Base-by-base conservation (phyloP, 2,113 vertebrate species). In the Oreochromis tanganicae region DNA sequence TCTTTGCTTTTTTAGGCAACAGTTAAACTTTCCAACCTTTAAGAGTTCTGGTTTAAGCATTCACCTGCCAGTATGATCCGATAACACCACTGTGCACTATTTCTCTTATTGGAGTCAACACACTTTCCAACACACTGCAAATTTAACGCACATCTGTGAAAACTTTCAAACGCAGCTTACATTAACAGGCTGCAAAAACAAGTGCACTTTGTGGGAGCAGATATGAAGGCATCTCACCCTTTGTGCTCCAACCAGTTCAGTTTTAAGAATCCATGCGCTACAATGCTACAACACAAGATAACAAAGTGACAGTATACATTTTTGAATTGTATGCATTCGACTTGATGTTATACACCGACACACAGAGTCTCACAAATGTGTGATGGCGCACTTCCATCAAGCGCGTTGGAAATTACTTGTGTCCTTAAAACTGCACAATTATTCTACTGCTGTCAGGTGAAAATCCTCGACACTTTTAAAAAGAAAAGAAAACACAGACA, bases 161-260 rank as follows among this genome's bases (percentile, higher is more conserved):
- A 85, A 80, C 79, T 81, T 68, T 71, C 41, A 43, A 52, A 79
- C 3, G 7, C 68, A 46, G 38, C 19, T 5, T 5, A 68, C 81
- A 29, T 52, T 50, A 78, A 68, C 9, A 21, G 29, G 66, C 38
- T 81, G 55, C 21, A 73, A 79, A 86, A 83, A 80, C 82, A 89
- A 89, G 83, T 87, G 90, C 85, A 88, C 88, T 89, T 88, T 80
- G 80, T 83, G 46, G 88, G 13, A 85, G 78, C 63, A 43, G 75
- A 48, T 73, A 43, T 78, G 12, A 50, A 61, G 27, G 84, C 34
- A n/a, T 73, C 27, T 82, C 19, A 73, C 38, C 12, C 71, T 56
- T 79, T 71, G 46, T 34, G 55, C 55, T 68, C 55, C 50, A 24
- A 52, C 32, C 9, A 9, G 50, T 81, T 85, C 14, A 34, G 36